These are phyloP conservation scores for Panagrolaimus sp. DNA, from an alignment of 1,140 invertebrate species.

Conservation along the genomic window DNA sequence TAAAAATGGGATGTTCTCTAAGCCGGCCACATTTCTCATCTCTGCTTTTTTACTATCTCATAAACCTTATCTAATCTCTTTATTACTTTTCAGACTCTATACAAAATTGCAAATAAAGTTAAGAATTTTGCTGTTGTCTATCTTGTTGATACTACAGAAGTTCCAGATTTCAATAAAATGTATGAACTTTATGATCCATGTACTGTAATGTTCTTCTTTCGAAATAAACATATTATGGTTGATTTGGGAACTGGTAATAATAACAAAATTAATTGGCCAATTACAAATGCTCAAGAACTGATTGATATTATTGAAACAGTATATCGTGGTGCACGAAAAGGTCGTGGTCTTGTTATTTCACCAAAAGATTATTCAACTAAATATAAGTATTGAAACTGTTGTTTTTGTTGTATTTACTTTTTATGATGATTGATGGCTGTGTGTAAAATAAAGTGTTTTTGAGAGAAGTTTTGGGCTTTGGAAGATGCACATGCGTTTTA, in stretches of 20 bases:
- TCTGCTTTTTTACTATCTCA: too few species aligned
- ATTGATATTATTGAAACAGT: slow-evolving; percentile 98
- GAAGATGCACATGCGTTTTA: not conserved
- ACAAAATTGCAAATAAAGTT: slow-evolving; percentile 95
- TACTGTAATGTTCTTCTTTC: slow-evolving; percentile 99
- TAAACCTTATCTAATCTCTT: too few species aligned
- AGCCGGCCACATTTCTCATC: too few species aligned
- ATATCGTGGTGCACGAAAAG: slow-evolving; percentile 95
- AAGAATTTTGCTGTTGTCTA: slow-evolving; percentile 95
- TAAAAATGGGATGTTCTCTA: too few species aligned
- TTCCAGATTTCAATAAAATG: slow-evolving; percentile 96
- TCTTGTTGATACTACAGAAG: slow-evolving; percentile 93
- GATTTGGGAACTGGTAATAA: slow-evolving; percentile 96
- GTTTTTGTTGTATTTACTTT: slow-evolving; percentile 15
- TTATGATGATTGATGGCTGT: not conserved
- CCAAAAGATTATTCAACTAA: slow-evolving; percentile 99
- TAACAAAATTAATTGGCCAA: slow-evolving; percentile 99
- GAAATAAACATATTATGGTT: slow-evolving; percentile 88
- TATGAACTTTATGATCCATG: slow-evolving; percentile 99
- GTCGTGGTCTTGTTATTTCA: slow-evolving; percentile 94
- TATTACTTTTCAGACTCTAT: slow-evolving; percentile 64
- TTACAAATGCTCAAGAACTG: slow-evolving; percentile 98
- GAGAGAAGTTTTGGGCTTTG: not conserved
- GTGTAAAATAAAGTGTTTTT: not conserved
- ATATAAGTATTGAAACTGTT: slow-evolving; percentile 83